These are phyloP conservation scores for Alviniconcha strummeri DNA, from an alignment of 2,888 invertebrate genomes.

Conservation along the genomic window DNA sequence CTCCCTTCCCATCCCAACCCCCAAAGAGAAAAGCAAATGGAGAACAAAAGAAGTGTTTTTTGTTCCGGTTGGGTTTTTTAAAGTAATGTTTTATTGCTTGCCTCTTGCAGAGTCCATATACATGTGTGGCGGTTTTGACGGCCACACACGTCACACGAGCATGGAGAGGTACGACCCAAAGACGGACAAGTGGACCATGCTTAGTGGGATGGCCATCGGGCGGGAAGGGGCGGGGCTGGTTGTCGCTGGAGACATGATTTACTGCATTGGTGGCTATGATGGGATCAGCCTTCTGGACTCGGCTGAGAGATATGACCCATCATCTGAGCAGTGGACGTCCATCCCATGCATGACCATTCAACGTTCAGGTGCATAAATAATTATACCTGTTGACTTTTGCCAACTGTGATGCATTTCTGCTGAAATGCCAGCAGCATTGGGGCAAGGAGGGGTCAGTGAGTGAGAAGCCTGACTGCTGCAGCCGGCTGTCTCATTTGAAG, in stretches of 20 bases:
- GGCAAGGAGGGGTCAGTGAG: too few species aligned
- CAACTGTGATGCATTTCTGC: too few species aligned
- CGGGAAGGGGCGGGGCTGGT: slow-evolving; percentile 72
- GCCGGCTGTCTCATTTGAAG: too few species aligned
- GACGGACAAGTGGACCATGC: slow-evolving; percentile 67
- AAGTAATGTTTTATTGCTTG: too few species aligned
- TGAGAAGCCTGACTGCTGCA: too few species aligned
- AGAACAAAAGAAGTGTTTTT: too few species aligned
- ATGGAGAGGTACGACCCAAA: slow-evolving; percentile 70
- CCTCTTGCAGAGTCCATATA: slow-evolving; percentile 64
- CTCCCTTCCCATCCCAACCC: too few species aligned
- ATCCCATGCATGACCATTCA: slow-evolving; percentile 70
- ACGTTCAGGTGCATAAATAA: slow-evolving; percentile 61
- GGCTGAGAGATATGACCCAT: slow-evolving; percentile 68
- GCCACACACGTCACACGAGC: slow-evolving; percentile 68
- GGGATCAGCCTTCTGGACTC: slow-evolving; percentile 70
- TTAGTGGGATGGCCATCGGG: slow-evolving; percentile 65
- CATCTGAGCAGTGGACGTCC: slow-evolving; percentile 62
- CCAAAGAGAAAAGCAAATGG: too few species aligned
- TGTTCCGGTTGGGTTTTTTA: too few species aligned
- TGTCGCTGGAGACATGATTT: slow-evolving; percentile 68
- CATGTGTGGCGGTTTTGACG: slow-evolving; percentile 73
- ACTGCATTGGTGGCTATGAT: slow-evolving; percentile 72
- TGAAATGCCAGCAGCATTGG: too few species aligned
- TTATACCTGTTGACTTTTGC: too few species aligned